These are phyloP conservation scores for Hirudo medicinalis DNA, from an alignment of 1,140 invertebrate genomes.

Conservation along the genomic window DNA sequence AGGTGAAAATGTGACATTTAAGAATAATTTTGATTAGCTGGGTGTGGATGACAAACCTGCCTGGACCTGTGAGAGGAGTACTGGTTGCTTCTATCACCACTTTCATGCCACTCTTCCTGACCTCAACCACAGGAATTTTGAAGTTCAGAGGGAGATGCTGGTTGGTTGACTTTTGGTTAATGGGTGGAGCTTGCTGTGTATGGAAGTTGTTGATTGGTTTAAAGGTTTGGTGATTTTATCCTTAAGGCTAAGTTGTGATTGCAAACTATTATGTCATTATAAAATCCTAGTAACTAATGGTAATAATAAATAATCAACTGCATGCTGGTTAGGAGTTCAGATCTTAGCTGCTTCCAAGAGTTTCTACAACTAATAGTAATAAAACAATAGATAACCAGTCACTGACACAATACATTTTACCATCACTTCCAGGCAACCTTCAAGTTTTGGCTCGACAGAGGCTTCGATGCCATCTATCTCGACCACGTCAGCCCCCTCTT, in stretches of 20 bases:
- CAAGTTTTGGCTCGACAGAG: constrained; percentile 27
- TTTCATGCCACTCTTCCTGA: constrained; percentile 58
- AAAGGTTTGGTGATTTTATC: no score
- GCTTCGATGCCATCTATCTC: constrained; percentile 27
- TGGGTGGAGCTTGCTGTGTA: neutral
- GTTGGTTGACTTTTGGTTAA: neutral
- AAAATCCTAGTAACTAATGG: no score
- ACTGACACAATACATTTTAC: neutral
- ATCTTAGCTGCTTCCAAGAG: no score
- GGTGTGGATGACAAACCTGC: constrained; percentile 42
- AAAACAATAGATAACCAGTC: no score
- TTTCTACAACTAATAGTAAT: no score
- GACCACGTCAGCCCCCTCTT: constrained; percentile 22
- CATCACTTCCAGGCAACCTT: constrained; percentile 19
- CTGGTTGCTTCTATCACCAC: constrained; percentile 58
- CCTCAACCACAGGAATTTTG: constrained; percentile 52
- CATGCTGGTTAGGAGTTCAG: no score
- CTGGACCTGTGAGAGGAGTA: constrained; percentile 54
- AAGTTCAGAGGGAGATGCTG: constrained; percentile 37
- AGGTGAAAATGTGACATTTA: no score
- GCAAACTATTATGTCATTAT: no score
- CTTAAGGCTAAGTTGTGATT: no score
- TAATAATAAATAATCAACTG: no score
- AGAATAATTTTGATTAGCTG: constrained; percentile 11
- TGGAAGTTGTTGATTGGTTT: neutral